Percentiles rank a stretch among this genome's conserved stretches.
Conservation (phyloP, 2,113 vertebrate species). For the Neolamprologus tretocephalus region DNA sequence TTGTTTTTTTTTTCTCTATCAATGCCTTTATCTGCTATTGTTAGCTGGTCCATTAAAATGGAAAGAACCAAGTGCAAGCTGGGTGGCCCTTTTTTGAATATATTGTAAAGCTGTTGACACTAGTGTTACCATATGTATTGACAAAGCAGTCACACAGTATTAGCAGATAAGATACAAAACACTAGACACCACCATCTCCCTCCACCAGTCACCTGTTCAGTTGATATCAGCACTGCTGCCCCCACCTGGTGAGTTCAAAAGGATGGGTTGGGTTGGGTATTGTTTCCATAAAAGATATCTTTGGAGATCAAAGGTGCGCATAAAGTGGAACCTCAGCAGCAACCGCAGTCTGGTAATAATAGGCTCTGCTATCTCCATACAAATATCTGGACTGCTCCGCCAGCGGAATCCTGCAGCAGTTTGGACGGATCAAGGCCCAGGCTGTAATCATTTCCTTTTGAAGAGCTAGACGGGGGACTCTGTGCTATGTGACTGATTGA, state of each 20-base stretch:
- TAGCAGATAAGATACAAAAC: neutral
- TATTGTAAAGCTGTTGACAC: conserved; percentile 13
- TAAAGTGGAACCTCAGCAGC: conserved; percentile 10
- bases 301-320: conserved; percentile 52
- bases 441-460: conserved; percentile 21
- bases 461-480: neutral
- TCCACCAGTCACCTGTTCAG: neutral
- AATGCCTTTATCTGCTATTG: conserved; percentile 22
- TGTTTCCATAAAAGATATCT: conserved; percentile 45
- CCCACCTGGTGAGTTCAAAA: conserved; percentile 48
- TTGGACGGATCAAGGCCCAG: conserved; percentile 14
- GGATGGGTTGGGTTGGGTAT: neutral
- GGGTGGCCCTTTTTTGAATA: conserved; percentile 6
- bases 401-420: conserved; percentile 4
- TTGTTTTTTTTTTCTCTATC: neutral
- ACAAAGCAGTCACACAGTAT: neutral
- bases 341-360: conserved; percentile 15
- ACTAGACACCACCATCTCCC: neutral
- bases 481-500: neutral
- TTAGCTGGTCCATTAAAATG: conserved; percentile 47
- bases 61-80: conserved; percentile 13
- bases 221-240: conserved; percentile 14
- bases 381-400: neutral
- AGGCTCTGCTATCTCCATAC: neutral
- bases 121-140: neutral